Evolutionary conservation across 2,888 invertebrate genomes (phyloP), one percentile per base, ranked within the genome.

Genomic region (Gari tellinella): DNA sequence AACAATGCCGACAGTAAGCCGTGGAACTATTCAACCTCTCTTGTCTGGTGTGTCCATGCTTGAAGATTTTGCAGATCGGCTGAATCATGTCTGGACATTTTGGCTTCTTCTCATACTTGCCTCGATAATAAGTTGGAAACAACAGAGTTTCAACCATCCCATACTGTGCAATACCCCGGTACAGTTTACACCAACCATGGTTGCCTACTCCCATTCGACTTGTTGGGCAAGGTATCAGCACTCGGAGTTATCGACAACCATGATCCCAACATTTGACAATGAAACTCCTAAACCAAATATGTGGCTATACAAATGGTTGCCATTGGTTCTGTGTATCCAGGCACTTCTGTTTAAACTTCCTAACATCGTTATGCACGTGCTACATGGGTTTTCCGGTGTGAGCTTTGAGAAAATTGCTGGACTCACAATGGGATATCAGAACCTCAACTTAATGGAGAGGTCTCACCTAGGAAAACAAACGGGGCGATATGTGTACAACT

Each of bases 11-110:
- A 65, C 69, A 1, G 53, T 66, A 2, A 49, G 46, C 5, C 26
- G 46, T 10, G 76, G 66, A 4, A 43, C 67, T 21, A 56, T 23
- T 45, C 41, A 43, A 19, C 64, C 58, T 70, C n/a, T 72, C 31
- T 55, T 67, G 21, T 15, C 21, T 1, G n/a, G 61, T n/a, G 53
- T 55, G 14, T 66, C 70, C 14, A 26, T 49, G 2, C 46, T 76
- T 0, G 76, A 72, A 17, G 70, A 76, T 38, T 64, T 70, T 21
- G 66, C 76, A 5, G 76, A 76, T 64, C 40, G 78, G 7, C 64
- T 78, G 17, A 78, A 61, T 41, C 70, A 73, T 61, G 55, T 73
- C 46, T 78, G 78, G 78, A 78, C 78, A 8, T 62, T 78, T 26
- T 67, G 70, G 4, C 56, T 78, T 0, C 55, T 78, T 25, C 45